These are phyloP conservation scores for Craseonycteris thonglongyai DNA, from an alignment of 2,113 vertebrate genomes.

Conservation along the genomic window DNA sequence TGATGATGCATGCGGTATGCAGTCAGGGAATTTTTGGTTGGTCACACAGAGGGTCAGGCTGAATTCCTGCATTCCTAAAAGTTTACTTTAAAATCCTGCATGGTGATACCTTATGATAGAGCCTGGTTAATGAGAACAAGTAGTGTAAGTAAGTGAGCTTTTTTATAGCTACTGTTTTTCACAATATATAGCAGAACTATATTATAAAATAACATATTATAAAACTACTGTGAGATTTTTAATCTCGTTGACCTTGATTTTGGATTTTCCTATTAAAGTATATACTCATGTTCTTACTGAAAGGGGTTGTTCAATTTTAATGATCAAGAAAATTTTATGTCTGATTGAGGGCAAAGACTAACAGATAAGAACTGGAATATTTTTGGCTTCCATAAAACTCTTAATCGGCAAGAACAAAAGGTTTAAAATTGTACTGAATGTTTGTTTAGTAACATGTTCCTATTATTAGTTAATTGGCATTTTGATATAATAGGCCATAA, in stretches of 20 bases:
- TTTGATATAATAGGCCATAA: background rate
- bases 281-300: background rate
- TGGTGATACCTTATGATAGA: background rate
- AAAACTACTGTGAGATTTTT: background rate
- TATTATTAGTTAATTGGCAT: background rate
- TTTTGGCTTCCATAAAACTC: background rate
- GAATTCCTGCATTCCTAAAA: background rate
- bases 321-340: constrained; percentile 1
- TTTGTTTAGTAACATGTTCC: background rate
- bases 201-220: background rate
- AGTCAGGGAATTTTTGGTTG: background rate
- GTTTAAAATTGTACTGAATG: background rate
- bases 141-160: background rate
- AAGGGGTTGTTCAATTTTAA: background rate
- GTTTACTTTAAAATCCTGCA: background rate
- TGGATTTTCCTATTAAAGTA: background rate
- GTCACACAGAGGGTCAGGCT: background rate
- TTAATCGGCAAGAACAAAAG: background rate
- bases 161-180: background rate
- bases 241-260: background rate
- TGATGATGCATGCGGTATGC: background rate
- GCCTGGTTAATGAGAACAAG: background rate
- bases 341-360: background rate
- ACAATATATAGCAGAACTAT: background rate
- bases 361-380: background rate